Evolutionary conservation across 2,113 vertebrate genomes (phyloP).

Genomic region (Leucosticte australis): DNA sequence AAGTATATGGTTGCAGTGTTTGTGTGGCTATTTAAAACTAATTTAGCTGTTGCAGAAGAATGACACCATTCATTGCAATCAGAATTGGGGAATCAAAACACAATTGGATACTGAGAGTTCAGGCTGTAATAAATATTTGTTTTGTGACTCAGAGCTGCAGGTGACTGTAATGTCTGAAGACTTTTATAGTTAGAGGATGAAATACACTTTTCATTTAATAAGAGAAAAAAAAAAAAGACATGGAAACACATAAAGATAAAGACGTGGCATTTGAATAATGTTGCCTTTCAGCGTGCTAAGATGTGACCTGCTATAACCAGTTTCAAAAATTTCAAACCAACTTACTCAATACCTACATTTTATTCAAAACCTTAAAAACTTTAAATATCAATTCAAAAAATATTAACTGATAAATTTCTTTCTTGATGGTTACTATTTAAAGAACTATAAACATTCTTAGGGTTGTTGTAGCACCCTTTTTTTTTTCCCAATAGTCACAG

Average conservation of each 20-base stretch:
- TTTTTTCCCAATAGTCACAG: not conserved
- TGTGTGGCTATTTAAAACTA: not conserved
- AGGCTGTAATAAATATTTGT: not conserved
- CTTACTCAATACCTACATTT: not conserved
- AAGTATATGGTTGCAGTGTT: not conserved
- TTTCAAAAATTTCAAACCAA: not conserved
- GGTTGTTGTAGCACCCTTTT: not conserved
- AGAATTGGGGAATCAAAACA: not conserved
- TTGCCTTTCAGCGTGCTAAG: not conserved
- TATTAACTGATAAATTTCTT: not conserved
- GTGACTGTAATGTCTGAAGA: not conserved
- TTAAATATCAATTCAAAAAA: not conserved
- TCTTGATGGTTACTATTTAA: not conserved
- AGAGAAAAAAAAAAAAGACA: not conserved
- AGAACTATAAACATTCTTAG: not conserved
- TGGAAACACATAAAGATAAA: not conserved
- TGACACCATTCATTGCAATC: not conserved
- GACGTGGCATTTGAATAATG: not conserved
- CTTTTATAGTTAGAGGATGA: not conserved
- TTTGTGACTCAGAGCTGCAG: not conserved
- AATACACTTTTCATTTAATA: not conserved
- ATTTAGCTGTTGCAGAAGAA: not conserved
- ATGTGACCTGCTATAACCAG: not conserved
- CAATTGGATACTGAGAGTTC: not conserved
- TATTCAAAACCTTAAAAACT: not conserved